phyloP scores from a whole-genome alignment of 2,888 invertebrate species.

The Amphipyra tragopoginis region DNA sequence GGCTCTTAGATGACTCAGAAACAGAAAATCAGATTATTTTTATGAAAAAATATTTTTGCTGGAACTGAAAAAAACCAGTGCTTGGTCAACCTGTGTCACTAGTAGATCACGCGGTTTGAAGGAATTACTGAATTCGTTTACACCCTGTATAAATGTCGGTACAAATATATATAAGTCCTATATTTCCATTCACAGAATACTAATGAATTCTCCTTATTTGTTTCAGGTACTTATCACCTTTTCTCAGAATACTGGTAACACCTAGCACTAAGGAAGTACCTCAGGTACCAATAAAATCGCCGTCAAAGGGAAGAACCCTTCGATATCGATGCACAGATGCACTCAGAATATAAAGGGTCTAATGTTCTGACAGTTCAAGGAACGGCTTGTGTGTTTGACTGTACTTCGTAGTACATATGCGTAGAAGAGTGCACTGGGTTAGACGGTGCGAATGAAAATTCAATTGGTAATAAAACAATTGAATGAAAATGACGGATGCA shows the following conservation, averaged over 20 bases:
- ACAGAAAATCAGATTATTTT: too few species aligned
- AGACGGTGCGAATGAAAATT: slow-evolving; percentile 43
- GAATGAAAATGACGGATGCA: slow-evolving; percentile 7
- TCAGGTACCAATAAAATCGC: slow-evolving; percentile 42
- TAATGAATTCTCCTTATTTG: slow-evolving; percentile 56
- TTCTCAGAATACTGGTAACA: slow-evolving; percentile 56
- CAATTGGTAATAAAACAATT: slow-evolving; percentile 32
- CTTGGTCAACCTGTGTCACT: too few species aligned
- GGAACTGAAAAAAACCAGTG: too few species aligned
- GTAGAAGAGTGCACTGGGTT: slow-evolving; percentile 45
- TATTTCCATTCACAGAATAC: slow-evolving; percentile 9
- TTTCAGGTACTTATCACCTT: slow-evolving; percentile 74
- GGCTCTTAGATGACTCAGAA: too few species aligned
- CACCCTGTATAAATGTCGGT: too few species aligned
- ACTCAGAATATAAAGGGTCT: slow-evolving; percentile 53
- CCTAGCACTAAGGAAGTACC: slow-evolving; percentile 50
- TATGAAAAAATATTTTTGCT: too few species aligned
- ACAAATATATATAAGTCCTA: neutral
- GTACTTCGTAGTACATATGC: slow-evolving; percentile 51
- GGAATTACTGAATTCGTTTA: too few species aligned
- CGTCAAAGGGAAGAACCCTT: slow-evolving; percentile 48
- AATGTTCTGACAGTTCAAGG: slow-evolving; percentile 54
- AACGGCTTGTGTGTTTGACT: slow-evolving; percentile 54
- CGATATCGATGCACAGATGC: slow-evolving; percentile 55
- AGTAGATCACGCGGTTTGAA: too few species aligned